These are phyloP conservation scores for Zygothrica quintamaculata DNA, from an alignment of 2,888 invertebrate genomes.

Conservation along the genomic window DNA sequence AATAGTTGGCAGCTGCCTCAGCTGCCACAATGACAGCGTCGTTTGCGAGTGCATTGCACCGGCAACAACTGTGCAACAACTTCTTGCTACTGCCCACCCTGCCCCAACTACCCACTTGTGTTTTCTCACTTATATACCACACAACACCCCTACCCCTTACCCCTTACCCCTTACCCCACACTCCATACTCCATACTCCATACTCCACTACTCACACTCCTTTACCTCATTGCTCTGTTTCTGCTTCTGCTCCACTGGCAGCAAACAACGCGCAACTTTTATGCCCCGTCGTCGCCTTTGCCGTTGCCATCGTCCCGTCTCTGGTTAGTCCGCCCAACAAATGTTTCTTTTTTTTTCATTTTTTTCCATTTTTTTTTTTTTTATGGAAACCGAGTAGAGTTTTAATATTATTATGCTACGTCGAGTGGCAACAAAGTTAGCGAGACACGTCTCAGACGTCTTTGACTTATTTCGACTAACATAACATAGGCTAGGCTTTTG, in stretches of 20 bases:
- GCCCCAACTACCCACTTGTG: conserved; percentile 5
- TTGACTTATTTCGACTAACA: conserved; percentile 51
- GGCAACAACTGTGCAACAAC: conserved; percentile 60
- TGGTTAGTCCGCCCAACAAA: conserved; percentile 34
- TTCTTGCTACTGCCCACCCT: conserved; percentile 46
- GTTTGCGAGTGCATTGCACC: conserved; percentile 69
- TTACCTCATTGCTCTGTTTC: conserved; percentile 40
- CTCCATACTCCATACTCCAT: conserved; percentile 3
- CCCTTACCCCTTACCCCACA: not conserved
- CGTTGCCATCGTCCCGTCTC: not conserved
- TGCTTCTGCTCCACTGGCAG: conserved; percentile 71
- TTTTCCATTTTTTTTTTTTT: conserved; percentile 16
- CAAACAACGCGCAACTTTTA: conserved; percentile 75
- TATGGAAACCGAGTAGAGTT: conserved; percentile 42
- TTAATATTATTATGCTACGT: conserved; percentile 80
- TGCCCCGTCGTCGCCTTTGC: conserved; percentile 47
- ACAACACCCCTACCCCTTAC: conserved; percentile 24
- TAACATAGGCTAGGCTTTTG: conserved; percentile 14
- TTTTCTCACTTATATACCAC: not conserved
- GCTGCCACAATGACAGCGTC: conserved; percentile 57
- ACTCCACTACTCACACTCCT: too few species aligned
- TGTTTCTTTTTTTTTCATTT: conserved; percentile 18
- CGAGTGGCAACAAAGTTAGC: conserved; percentile 58
- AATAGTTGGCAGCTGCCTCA: conserved; percentile 75
- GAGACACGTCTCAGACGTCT: conserved; percentile 56